A percentile compares a stretch with the other conserved stretches of the same genome.
Conservation (phyloP, 2,797 vertebrate species). For the Parauchenoglanis punctatus region DNA sequence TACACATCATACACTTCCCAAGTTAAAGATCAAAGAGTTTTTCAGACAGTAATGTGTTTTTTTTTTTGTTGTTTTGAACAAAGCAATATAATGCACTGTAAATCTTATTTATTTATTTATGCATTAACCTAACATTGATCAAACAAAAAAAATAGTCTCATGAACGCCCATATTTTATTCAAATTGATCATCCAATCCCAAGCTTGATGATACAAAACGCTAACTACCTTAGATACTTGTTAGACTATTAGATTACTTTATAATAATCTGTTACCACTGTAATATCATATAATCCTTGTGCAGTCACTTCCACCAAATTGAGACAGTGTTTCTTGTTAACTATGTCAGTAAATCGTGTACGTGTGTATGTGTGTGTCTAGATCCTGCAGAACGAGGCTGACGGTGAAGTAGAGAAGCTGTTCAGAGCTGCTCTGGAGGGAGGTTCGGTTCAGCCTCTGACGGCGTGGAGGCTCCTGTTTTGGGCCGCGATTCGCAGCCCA, state of each 20-base stretch:
- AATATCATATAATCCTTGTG: not conserved
- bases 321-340: not conserved
- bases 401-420: conserved; percentile 57
- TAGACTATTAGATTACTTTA: not conserved
- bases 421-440: conserved; percentile 68
- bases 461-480: conserved; percentile 72
- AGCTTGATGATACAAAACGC: not conserved
- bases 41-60: not conserved
- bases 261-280: not conserved
- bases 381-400: conserved; percentile 59
- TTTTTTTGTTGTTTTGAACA: not conserved
- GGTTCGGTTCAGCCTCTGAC: conserved; percentile 61
- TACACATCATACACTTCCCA: not conserved
- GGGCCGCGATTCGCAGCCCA: conserved; percentile 55
- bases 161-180: not conserved
- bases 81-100: not conserved
- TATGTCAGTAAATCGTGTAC: not conserved
- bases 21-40: not conserved
- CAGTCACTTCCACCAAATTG: not conserved
- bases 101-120: not conserved
- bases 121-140: not conserved
- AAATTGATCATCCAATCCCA: not conserved
- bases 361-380: conserved; percentile 28
- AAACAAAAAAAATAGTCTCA: not conserved
- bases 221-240: not conserved